Evolutionary conservation across 1,140 invertebrate species (phyloP).

Genomic region (Hydropsyche tenuis): DNA sequence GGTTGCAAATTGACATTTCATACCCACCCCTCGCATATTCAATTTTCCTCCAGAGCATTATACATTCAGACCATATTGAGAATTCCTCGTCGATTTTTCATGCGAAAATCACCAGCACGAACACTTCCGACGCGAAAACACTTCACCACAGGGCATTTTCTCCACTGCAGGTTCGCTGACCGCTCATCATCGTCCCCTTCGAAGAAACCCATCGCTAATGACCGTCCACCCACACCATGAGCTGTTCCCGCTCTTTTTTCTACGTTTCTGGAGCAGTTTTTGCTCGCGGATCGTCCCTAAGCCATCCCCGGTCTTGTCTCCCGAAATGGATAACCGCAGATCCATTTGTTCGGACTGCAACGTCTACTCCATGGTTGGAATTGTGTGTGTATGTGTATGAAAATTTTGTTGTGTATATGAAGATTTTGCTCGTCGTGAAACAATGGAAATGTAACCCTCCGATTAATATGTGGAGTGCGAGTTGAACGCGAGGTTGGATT

Average conservation of each 20-base stretch:
- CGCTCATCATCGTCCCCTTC: constrained; percentile 6
- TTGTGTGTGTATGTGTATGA: background rate
- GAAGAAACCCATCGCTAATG: constrained; percentile 36
- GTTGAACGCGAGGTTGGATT: no score
- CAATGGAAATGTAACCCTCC: no score
- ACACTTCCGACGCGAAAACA: background rate
- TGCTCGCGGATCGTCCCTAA: constrained; percentile 36
- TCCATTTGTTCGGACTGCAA: constrained; percentile 32
- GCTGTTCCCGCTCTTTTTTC: constrained; percentile 20
- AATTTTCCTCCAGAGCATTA: no score
- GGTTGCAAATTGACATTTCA: no score
- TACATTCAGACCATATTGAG: no score
- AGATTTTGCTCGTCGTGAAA: constrained; percentile 1
- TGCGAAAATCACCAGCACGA: background rate
- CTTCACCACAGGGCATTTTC: background rate
- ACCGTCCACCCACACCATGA: constrained; percentile 23
- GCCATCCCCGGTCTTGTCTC: constrained; percentile 38
- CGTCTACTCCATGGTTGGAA: no score
- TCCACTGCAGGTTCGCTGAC: constrained; percentile 27
- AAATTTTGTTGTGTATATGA: background rate
- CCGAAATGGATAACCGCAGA: constrained; percentile 37
- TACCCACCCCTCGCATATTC: no score
- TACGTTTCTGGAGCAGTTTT: constrained; percentile 36
- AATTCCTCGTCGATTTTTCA: background rate
- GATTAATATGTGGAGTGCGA: no score